Evolutionary conservation across 2,113 vertebrate genomes (phyloP).

Genomic region (Callionymus lyra): DNA sequence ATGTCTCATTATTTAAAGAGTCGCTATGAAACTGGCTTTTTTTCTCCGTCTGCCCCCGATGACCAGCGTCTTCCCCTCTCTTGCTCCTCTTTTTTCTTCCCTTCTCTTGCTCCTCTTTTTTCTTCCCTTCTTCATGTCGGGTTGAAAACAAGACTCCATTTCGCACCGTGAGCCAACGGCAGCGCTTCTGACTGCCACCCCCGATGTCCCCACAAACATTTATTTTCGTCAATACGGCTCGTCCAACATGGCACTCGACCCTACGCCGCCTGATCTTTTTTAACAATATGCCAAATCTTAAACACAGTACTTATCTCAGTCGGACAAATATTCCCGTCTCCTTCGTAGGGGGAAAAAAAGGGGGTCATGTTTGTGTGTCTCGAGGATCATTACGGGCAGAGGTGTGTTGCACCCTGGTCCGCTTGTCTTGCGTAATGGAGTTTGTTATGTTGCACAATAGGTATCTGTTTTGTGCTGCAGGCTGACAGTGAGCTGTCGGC

Average conservation of each 20-base stretch:
- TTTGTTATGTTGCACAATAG: constrained; percentile 49
- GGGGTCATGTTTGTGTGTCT: constrained; percentile 21
- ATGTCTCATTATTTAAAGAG: constrained; percentile 46
- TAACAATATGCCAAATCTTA: not conserved
- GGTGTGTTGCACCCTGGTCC: constrained; percentile 19
- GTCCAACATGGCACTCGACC: constrained; percentile 10
- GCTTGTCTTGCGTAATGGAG: constrained; percentile 20
- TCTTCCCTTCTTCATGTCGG: constrained; percentile 17
- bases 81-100: not conserved
- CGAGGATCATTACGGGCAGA: constrained; percentile 16
- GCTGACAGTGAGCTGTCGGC: constrained; percentile 32
- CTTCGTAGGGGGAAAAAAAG: not conserved
- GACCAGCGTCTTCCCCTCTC: constrained; percentile 1
- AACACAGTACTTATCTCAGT: too few relatives aligned
- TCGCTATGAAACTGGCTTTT: constrained; percentile 2
- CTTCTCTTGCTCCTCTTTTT: not conserved
- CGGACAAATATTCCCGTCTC: too few relatives aligned
- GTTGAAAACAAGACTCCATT: constrained; percentile 49
- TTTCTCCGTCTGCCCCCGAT: constrained; percentile 17
- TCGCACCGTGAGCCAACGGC: constrained; percentile 29
- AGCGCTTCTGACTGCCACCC: constrained; percentile 11
- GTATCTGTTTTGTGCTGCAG: constrained; percentile 38
- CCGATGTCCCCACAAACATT: constrained; percentile 18
- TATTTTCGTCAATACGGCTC: constrained; percentile 25
- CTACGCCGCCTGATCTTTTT: constrained; percentile 1